Percentiles rank a stretch among this genome's conserved stretches.
phyloP scores from a whole-genome alignment of 64 coral and sea anemone genomes.

The Platygyra sinensis region DNA sequence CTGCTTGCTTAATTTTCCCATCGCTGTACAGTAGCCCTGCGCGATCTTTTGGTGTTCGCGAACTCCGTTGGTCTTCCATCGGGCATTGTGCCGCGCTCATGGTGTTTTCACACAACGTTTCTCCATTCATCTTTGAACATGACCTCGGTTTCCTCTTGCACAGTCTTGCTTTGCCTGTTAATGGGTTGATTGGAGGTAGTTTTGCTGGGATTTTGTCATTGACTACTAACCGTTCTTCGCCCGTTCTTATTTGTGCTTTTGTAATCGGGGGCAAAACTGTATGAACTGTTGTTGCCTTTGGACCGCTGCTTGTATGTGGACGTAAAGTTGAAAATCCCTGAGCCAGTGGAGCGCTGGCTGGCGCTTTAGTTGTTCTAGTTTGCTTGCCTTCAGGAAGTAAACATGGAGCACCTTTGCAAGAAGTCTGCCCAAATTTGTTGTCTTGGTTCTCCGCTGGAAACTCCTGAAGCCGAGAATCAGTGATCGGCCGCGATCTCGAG shows the following conservation, averaged over 20 bases:
- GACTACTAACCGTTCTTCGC: neutral
- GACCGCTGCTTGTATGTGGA: neutral
- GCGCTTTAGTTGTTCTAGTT: neutral
- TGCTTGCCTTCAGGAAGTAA: neutral
- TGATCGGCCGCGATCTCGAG: neutral
- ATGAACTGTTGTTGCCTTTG: neutral
- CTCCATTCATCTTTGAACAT: neutral
- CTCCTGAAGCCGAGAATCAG: neutral
- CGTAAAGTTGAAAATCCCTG: conserved; percentile 1
- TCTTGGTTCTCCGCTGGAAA: neutral
- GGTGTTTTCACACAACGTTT: neutral
- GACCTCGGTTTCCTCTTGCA: neutral
- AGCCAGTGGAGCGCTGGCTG: neutral
- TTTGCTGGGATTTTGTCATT: neutral
- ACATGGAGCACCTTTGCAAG: neutral
- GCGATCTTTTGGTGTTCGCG: neutral
- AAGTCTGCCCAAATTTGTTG: neutral
- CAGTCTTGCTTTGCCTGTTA: neutral
- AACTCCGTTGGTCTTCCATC: neutral
- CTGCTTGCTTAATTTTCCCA: neutral
- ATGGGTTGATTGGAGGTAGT: conserved; percentile 4
- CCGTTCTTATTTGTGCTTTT: neutral
- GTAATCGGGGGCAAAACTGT: conserved; percentile 16
- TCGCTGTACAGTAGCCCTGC: too few relatives aligned
- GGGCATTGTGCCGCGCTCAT: neutral